Evolutionary conservation across 2,888 invertebrate genomes (phyloP), one percentile per base, ranked within the genome.

Genomic region (Drosophila neonasuta): DNA sequence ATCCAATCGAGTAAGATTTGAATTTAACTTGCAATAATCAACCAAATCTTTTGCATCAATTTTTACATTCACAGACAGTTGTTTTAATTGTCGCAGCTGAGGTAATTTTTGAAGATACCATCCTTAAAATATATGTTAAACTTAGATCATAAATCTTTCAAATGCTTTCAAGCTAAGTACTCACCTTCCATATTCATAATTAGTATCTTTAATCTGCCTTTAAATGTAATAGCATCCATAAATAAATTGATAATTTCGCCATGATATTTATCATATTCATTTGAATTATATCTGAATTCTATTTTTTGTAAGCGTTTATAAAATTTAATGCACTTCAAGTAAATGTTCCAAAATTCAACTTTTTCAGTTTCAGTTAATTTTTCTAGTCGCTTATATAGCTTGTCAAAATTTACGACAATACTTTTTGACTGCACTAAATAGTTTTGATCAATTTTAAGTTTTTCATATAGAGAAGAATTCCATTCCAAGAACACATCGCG

Each of bases 21-120:
- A 4, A 42, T 42, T 42, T 17, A 17, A 17, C 30, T 30, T 7
- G 32, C 52, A 54, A 17, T 6, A 54, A 32, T 54, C 54, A 32
- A 17, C 32, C 4, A 54, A 42, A 10, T 32, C 6, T 9, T n/a
- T n/a, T 5, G 20, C 42, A 32, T 42, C 11, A n/a, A 54, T n/a
- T n/a, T 54, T 54, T 0, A 17, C 17, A 54, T 32, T 32, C 32
- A 54, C 2, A 0, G 11, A 2, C 8, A 54, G 42, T 0, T 32
- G 7, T 2, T n/a, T n/a, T 8, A 54, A 15, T 17, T 54, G 3
- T 7, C 9, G 32, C 1, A 44, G 4, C 17, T 32, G 15, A 7
- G 54, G 54, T 6, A 42, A n/a, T 54, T 15, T 54, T 2, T 44
- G 8, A 30, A 54, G 42, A 32, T 0, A n/a, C 13, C n/a, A 32